Base-by-base conservation (phyloP, 1,140 invertebrate species). In the Drosophila grimshawi region DNA sequence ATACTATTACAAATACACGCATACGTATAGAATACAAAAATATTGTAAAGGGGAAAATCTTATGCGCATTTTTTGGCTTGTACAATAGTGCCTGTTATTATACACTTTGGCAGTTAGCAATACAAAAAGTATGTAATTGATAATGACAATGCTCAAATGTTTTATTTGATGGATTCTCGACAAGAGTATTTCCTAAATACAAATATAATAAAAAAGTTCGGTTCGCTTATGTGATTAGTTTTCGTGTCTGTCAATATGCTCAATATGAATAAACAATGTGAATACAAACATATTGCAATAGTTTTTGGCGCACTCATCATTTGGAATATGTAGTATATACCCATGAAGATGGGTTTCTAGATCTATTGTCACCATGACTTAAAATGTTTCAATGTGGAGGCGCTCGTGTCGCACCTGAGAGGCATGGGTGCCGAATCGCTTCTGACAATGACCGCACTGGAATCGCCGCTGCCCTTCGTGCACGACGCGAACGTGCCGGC, bases 321-420 rank as follows among this genome's bases (percentile, higher is more conserved):
- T 48, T 49, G 27, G n/a, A 37, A 53, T 41, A 8, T 39, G 39
- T 29, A 10, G 39, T n/a, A 43, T 39, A 8, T 8, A 3, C 37
- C 10, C 10, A 39, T 39, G 37, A 39, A 39, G 10, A 39, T 39
- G 10, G 6, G 3, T 0, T 39, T 39, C 3, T 39, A 43, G 39
- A 8, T 3, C 0, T 43, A 8, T 3, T 3, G 39, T 4, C 39
- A 5, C 5, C 35, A 10, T 51, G 19, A 19, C 19, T 19, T 61
- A 73, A 11, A 69, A 62, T 7, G 57, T 45, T 5, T 55, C 57
- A 30, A 72, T 67, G 29, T 91, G 90, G 4, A 91, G 30, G 3
- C 80, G 82, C 61, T 91, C 90, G 65, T 91, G 90, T 0, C 90
- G 83, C 30, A 88, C 27, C 66, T 91, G 82, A 0, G 90, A 90